Base-by-base conservation (phyloP, 2,797 vertebrate species). In the Dicrostonyx torquatus region DNA sequence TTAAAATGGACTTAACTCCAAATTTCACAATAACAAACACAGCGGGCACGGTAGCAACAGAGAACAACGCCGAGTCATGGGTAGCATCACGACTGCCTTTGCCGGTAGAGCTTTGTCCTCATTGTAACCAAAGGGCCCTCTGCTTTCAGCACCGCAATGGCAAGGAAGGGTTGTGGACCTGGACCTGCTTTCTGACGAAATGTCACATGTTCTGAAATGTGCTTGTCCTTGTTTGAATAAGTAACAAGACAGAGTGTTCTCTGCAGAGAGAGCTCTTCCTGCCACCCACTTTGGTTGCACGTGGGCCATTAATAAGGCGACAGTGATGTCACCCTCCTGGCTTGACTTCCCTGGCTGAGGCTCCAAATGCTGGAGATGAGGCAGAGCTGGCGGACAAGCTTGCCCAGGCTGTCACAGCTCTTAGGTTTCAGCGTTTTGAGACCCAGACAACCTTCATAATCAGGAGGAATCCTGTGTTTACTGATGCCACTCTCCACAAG, bases 301-400 rank as follows among this genome's bases (percentile, higher is more conserved):
- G 43, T 18, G 91, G 78, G 92, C 93, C 83, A 82, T 93, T 90
- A 87, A 92, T 72, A 94, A 94, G 78, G 96, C 3, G 1, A 84
- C 0, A 0, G 62, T 97, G 97, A 96, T n/a, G 92, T 97, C 97
- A 96, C 90, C 92, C n/a, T 93, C 77, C 73, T 94, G 94, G 96
- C 96, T 89, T 80, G 70, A 17, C 45, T 78, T 87, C 80, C 93
- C 91, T n/a, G 73, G 85, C 91, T 75, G 64, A 66, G 45, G 29
- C 78, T 92, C 79, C 53, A n/a, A 79, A 64, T 22, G n/a, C 83
- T 58, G 20, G 55, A 58, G 55, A 58, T 8, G 0, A 2, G 72
- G 58, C 89, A 72, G 64, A 40, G n/a, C 70, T 66, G 43, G 66
- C 37, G 7, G 89, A 86, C 2, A 64, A 86, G 40, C 8, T 73